Evolutionary conservation across 2,113 vertebrate genomes (phyloP).

Genomic region (Leucoraja erinaceus): DNA sequence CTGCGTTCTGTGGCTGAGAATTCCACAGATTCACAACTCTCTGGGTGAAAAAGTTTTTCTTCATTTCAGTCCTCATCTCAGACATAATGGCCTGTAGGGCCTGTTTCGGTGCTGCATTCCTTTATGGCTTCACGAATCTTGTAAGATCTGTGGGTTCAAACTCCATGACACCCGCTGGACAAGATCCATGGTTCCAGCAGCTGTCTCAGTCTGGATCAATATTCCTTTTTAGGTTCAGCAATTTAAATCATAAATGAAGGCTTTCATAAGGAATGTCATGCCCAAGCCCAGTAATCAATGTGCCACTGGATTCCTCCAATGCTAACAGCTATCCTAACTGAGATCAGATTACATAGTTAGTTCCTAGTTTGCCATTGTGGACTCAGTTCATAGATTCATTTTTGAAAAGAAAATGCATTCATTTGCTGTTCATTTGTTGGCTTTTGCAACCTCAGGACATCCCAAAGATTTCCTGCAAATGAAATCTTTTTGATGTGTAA

Average conservation of each 20-base stretch:
- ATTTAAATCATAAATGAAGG: neutral
- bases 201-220: neutral
- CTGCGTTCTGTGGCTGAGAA: too few species aligned
- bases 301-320: neutral
- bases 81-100: too few species aligned
- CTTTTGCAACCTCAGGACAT: neutral
- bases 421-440: neutral
- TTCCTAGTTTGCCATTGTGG: neutral
- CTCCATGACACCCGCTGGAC: neutral
- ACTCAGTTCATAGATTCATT: neutral
- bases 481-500: neutral
- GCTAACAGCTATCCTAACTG: neutral
- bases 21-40: too few species aligned
- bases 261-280: too few species aligned
- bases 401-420: neutral
- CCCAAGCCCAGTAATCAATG: neutral
- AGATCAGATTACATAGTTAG: neutral
- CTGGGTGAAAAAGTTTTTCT: too few species aligned
- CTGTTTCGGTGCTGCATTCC: too few species aligned
- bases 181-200: neutral
- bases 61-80: too few species aligned
- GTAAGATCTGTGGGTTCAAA: neutral
- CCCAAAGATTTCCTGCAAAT: neutral
- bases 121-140: neutral
- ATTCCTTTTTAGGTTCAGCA: neutral